phyloP scores from a whole-genome alignment of 2,888 invertebrate species.

The Steinernema carpocapsae region DNA sequence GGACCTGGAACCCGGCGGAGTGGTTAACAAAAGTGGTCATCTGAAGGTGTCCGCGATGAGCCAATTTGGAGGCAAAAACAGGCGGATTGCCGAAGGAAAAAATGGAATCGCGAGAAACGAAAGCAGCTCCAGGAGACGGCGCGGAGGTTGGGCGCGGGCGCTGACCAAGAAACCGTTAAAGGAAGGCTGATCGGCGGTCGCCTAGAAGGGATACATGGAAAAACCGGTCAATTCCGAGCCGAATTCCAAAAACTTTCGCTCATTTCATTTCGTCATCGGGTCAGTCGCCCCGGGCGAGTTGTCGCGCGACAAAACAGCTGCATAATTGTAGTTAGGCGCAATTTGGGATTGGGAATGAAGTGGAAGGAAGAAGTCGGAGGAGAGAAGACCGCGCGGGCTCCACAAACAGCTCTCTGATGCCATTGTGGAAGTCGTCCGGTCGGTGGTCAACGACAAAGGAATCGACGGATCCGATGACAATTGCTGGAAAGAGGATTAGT shows the following conservation, averaged over 20 bases:
- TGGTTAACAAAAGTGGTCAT: not conserved
- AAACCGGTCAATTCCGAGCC: slow-evolving; percentile 31
- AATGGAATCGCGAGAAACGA: not conserved
- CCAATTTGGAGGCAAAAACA: not conserved
- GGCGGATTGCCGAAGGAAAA: not conserved
- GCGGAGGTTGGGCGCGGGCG: slow-evolving; percentile 1
- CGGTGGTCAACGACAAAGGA: slow-evolving; percentile 33
- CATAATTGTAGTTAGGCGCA: slow-evolving; percentile 33
- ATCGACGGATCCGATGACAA: not conserved
- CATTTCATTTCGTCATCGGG: slow-evolving; percentile 35
- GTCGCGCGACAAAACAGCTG: slow-evolving; percentile 28
- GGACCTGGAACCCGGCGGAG: slow-evolving; percentile 11
- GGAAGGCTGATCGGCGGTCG: no score
- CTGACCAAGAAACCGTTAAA: not conserved
- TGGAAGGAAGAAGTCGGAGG: not conserved
- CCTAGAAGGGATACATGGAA: not conserved
- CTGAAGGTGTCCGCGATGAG: not conserved
- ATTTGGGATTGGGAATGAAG: slow-evolving; percentile 9
- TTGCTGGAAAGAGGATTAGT: slow-evolving; percentile 10
- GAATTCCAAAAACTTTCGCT: slow-evolving; percentile 35
- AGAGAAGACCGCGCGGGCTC: no score
- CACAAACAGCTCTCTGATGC: not conserved
- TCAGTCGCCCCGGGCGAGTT: slow-evolving; percentile 27
- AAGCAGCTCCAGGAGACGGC: not conserved
- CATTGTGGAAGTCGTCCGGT: slow-evolving; percentile 16